These are phyloP conservation scores for Tenthredo scrophulariae DNA, from an alignment of 2,888 invertebrate genomes.

Conservation along the genomic window DNA sequence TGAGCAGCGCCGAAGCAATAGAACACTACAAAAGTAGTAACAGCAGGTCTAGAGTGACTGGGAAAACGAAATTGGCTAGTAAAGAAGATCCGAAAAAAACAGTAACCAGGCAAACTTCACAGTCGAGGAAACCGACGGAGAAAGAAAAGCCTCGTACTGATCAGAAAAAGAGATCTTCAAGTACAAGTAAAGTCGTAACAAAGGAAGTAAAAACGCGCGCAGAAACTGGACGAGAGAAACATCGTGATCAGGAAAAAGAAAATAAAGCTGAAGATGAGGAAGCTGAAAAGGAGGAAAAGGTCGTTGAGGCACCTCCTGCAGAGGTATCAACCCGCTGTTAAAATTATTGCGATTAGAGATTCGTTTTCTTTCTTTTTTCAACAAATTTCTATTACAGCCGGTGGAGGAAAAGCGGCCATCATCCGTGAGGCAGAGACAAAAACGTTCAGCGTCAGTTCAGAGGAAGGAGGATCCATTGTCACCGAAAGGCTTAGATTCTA, in stretches of 20 bases:
- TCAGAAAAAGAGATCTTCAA: constrained; percentile 56
- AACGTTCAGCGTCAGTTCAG: constrained; percentile 59
- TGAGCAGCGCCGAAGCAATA: constrained; percentile 82
- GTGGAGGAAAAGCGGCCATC: constrained; percentile 58
- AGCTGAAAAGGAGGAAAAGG: constrained; percentile 37
- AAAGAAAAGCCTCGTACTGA: constrained; percentile 47
- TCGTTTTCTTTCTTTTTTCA: neutral
- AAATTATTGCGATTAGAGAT: neutral
- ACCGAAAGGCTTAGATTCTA: constrained; percentile 56
- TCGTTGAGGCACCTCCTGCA: neutral
- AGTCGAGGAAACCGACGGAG: constrained; percentile 55
- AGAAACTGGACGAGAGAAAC: constrained; percentile 47
- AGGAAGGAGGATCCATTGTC: constrained; percentile 55
- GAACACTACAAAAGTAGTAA: constrained; percentile 72
- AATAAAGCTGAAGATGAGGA: constrained; percentile 54
- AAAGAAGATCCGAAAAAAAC: constrained; percentile 62
- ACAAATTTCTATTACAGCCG: constrained; percentile 53
- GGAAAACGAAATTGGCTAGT: constrained; percentile 57
- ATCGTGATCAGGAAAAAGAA: constrained; percentile 54
- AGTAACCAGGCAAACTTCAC: constrained; percentile 57
- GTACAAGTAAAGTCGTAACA: constrained; percentile 52
- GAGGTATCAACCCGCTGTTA: constrained; percentile 14
- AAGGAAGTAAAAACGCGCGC: constrained; percentile 37
- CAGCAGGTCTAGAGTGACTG: constrained; percentile 59
- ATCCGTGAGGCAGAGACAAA: constrained; percentile 56